Base-by-base conservation (phyloP, 2,888 invertebrate species). In the Omphaloscelis lunosa region DNA sequence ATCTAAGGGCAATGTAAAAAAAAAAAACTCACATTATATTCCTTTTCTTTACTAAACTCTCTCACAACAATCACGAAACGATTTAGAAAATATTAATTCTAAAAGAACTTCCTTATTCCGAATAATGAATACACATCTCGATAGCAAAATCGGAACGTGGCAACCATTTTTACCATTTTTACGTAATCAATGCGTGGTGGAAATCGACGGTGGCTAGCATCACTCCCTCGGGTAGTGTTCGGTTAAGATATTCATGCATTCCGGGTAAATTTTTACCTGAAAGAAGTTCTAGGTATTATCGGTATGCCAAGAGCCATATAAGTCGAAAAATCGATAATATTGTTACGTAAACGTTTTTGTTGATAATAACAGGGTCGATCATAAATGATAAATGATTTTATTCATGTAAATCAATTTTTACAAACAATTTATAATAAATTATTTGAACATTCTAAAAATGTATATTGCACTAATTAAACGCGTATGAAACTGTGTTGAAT, bases 221-320 rank as follows among this genome's bases (percentile, higher is more conserved):
- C 51, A 58, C 69, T 81, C 88, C 88, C 88, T 2, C 0, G 88
- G 88, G 89, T 66, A 63, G 72, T 63, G 58, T 83, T 80, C 34
- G 80, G 83, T 77, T 84, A 88, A 88, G 86, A 86, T 89, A 88
- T 88, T 88, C 86, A 89, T 88, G 85, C 89, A 88, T 86, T 83
- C 75, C 59, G 66, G 61, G 61, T 56, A 58, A 78, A 76, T 75
- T 23, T 78, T 80, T 84, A 88, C 89, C 80, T 79, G 79, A 72
- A 59, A 66, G 51, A 71, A 77, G 51, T 58, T 71, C 80, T 77
- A 80, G 80, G 48, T 79, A 70, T 79, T 75, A 66, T 65, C 59
- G 75, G 48, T 69, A 77, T 78, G 27, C 56, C 56, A n/a, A 59
- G 62, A 68, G 51, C 70, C 63, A 51, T 65, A 63, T 73, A 76